Evolutionary conservation across 2,113 vertebrate species (phyloP).

Genomic region (Myotis davidii): DNA sequence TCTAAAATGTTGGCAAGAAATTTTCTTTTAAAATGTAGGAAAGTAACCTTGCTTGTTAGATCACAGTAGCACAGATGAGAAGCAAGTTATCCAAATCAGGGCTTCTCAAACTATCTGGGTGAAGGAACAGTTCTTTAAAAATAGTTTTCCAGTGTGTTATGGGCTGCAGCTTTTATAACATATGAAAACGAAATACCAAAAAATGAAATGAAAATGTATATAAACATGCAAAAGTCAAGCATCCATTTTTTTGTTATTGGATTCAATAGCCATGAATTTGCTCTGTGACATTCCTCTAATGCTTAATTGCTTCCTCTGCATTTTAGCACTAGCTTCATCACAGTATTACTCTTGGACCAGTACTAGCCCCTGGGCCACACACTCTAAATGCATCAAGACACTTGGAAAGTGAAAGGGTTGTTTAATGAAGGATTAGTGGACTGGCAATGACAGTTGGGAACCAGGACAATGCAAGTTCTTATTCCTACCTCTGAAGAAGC

Average conservation of each 20-base stretch:
- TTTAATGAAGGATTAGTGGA: not conserved
- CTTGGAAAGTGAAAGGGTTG: conserved; percentile 13
- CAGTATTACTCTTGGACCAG: not conserved
- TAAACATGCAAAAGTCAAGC: not conserved
- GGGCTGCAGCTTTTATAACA: not conserved
- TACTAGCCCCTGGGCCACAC: not conserved
- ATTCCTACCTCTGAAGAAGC: not conserved
- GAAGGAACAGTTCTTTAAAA: not conserved
- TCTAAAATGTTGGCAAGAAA: not conserved
- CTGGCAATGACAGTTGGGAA: not conserved
- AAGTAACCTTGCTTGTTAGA: not conserved
- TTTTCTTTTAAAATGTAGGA: not conserved
- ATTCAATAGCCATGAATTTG: not conserved
- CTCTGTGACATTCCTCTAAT: not conserved
- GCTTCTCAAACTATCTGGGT: not conserved
- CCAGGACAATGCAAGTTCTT: not conserved
- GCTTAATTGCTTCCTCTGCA: not conserved
- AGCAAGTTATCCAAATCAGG: not conserved
- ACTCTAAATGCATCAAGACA: not conserved
- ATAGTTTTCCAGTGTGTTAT: not conserved
- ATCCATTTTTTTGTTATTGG: not conserved
- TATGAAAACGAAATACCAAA: conserved; percentile 15
- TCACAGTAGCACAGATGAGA: not conserved
- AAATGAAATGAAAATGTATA: not conserved
- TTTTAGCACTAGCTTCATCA: not conserved